phyloP scores from a whole-genome alignment of 2,888 invertebrate species.

The Harpalus rubripes region DNA sequence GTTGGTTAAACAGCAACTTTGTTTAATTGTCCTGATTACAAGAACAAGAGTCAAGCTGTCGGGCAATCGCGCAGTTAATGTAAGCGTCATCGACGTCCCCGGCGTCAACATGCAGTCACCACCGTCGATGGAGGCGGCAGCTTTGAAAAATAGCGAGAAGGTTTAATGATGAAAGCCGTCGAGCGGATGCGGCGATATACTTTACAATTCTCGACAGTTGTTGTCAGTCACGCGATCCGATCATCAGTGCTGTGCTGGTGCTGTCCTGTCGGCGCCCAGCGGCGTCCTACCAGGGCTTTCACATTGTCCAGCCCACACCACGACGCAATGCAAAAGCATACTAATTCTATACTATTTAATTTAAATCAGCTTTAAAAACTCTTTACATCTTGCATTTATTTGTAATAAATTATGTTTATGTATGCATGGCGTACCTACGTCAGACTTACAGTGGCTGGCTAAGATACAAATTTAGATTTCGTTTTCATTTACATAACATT shows the following conservation, averaged over 20 bases:
- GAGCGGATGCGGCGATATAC: slow-evolving; percentile 69
- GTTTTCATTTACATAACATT: slow-evolving; percentile 52
- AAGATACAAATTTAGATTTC: slow-evolving; percentile 52
- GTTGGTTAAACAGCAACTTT: too few species aligned
- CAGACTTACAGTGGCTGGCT: slow-evolving; percentile 36
- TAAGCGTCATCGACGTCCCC: not conserved
- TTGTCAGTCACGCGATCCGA: slow-evolving; percentile 72
- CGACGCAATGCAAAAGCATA: slow-evolving; percentile 5
- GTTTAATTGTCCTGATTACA: slow-evolving; percentile 12
- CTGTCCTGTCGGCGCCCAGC: slow-evolving; percentile 53
- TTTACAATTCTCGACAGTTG: slow-evolving; percentile 70
- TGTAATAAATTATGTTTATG: slow-evolving; percentile 54
- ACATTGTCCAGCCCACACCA: slow-evolving; percentile 22
- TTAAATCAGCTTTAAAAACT: slow-evolving; percentile 34
- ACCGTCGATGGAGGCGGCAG: slow-evolving; percentile 23
- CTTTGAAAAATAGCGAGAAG: slow-evolving; percentile 67
- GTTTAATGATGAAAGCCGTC: slow-evolving; percentile 70
- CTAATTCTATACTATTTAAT: slow-evolving; percentile 25
- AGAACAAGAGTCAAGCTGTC: too few species aligned
- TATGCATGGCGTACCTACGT: slow-evolving; percentile 39
- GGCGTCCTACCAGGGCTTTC: slow-evolving; percentile 30
- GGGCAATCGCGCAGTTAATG: not conserved
- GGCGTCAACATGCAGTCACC: slow-evolving; percentile 31
- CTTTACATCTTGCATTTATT: slow-evolving; percentile 42
- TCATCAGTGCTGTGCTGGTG: slow-evolving; percentile 71